Evolutionary conservation across 2,797 vertebrate genomes (phyloP).

Genomic region (Anguilla megastoma): DNA sequence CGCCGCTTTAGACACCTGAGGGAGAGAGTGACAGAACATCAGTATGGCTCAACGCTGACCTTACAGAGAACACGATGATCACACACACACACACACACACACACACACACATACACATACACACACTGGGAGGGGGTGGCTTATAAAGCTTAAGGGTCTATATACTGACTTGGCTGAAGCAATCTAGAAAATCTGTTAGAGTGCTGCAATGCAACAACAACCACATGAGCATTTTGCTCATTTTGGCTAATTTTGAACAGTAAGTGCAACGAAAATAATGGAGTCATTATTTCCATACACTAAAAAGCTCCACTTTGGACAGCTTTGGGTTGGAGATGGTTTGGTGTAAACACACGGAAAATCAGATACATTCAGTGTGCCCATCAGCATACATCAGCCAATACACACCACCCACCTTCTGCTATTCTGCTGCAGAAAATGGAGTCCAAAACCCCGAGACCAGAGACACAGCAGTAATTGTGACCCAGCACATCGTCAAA

Average conservation of each 20-base stretch:
- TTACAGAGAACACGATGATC: neutral
- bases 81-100: constrained; percentile 12
- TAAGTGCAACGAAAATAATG: neutral
- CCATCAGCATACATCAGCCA: neutral
- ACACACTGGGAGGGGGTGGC: neutral
- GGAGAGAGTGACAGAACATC: constrained; percentile 34
- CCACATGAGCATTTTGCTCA: neutral
- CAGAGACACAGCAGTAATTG: neutral
- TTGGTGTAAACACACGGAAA: neutral
- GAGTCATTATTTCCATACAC: neutral
- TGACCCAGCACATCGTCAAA: constrained; percentile 47
- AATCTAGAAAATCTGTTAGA: constrained; percentile 1
- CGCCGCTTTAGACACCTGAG: constrained; percentile 92
- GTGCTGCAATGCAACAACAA: neutral
- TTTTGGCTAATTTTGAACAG: neutral
- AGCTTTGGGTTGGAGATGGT: neutral
- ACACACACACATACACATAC: neutral
- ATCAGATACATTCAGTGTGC: neutral
- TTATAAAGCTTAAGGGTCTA: neutral
- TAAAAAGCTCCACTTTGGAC: neutral
- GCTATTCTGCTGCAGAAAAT: constrained; percentile 10
- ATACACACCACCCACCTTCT: neutral
- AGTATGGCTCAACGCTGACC: neutral
- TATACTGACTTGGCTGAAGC: neutral
- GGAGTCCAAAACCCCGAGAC: neutral